Conservation (phyloP, 2,113 vertebrate species). For the Salvator merianae region DNA sequence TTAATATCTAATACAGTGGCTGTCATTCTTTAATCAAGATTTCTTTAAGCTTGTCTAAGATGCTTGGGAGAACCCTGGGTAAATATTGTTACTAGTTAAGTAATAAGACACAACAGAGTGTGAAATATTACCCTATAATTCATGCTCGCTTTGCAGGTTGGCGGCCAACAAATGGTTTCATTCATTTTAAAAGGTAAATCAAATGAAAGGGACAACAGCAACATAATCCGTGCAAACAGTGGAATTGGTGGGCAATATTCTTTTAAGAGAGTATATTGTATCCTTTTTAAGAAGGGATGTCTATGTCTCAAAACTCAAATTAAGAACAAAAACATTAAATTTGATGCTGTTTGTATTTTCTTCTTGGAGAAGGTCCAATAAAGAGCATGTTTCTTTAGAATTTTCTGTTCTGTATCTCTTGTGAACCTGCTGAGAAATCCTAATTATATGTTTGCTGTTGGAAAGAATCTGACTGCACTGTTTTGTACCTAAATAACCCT, state of each 20-base stretch:
- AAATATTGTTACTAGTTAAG: conserved; percentile 77
- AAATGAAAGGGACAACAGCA: conserved; percentile 70
- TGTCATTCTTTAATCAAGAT: conserved; percentile 76
- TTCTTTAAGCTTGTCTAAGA: conserved; percentile 69
- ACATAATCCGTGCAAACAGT: conserved; percentile 58
- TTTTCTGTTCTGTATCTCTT: conserved; percentile 2
- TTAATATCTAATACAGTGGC: conserved; percentile 72
- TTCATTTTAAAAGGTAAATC: conserved; percentile 68
- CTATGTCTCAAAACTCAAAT: conserved; percentile 58
- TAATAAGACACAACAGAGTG: conserved; percentile 72
- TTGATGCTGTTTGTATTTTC: conserved; percentile 39
- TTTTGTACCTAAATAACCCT: neutral
- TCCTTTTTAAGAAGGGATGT: conserved; percentile 19
- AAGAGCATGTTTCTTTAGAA: conserved; percentile 14
- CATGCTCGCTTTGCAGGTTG: conserved; percentile 58
- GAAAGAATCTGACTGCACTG: neutral
- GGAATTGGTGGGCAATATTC: conserved; percentile 9
- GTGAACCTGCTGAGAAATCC: neutral
- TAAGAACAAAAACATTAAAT: conserved; percentile 52
- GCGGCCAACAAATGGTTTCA: conserved; percentile 71
- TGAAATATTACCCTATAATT: conserved; percentile 72
- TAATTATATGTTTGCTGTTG: neutral
- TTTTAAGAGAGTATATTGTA: conserved; percentile 52
- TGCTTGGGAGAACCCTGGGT: conserved; percentile 67
- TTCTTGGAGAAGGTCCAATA: conserved; percentile 59